phyloP scores from a whole-genome alignment of 2,797 vertebrate genomes.

The Streptopelia turtur region DNA sequence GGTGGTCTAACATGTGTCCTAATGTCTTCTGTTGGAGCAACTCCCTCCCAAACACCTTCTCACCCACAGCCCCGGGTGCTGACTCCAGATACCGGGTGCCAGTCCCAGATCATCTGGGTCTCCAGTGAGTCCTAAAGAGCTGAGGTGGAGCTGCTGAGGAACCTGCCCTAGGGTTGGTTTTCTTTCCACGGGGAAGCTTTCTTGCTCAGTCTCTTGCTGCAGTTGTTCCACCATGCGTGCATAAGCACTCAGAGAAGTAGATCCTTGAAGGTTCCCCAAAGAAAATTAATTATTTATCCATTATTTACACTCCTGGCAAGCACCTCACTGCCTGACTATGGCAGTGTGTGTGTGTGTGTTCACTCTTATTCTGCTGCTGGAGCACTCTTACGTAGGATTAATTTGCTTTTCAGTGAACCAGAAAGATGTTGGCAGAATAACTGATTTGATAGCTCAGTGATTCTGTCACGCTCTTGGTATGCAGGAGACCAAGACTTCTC shows the following conservation, averaged over 20 bases:
- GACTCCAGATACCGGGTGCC: not conserved
- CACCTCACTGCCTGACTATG: not conserved
- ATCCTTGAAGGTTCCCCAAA: not conserved
- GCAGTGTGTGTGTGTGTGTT: not conserved
- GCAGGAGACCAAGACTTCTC: slow-evolving; percentile 19
- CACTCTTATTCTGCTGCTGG: not conserved
- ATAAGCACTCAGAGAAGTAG: not conserved
- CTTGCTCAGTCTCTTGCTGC: not conserved
- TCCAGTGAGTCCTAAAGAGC: not conserved
- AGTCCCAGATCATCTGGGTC: not conserved
- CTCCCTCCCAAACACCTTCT: not conserved
- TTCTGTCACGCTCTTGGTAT: slow-evolving; percentile 12
- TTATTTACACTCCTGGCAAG: not conserved
- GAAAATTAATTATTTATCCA: slow-evolving; percentile 5
- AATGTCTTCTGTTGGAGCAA: not conserved
- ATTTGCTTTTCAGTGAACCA: slow-evolving; percentile 47
- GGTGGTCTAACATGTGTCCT: not conserved
- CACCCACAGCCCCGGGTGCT: not conserved
- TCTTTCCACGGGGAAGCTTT: not conserved
- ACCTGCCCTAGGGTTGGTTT: not conserved
- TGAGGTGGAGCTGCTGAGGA: not conserved
- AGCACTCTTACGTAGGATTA: not conserved
- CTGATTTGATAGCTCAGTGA: slow-evolving; percentile 45
- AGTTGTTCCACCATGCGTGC: not conserved
- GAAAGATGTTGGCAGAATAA: slow-evolving; percentile 61